phyloP scores from a whole-genome alignment of 2,113 vertebrate genomes.

The Myxocyprinus asiaticus region DNA sequence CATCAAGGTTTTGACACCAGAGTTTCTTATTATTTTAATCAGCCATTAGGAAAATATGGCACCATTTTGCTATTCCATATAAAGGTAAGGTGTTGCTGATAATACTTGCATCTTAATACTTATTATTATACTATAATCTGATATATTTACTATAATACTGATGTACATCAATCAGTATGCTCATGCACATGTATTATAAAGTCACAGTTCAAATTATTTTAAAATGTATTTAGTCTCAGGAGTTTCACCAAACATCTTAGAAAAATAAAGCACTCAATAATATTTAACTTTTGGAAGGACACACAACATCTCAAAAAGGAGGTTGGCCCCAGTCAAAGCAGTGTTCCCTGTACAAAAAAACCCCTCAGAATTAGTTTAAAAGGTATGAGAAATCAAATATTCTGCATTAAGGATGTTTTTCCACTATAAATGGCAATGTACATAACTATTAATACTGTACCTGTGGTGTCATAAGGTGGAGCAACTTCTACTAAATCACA shows the following conservation, averaged over 20 bases:
- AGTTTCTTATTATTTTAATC: no score
- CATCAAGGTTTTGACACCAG: no score
- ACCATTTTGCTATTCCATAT: background rate
- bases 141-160: no score
- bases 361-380: background rate
- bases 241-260: background rate
- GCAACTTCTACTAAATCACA: conserved; percentile 94
- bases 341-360: conserved; percentile 82
- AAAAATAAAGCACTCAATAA: conserved; percentile 58
- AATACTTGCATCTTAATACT: background rate
- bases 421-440: background rate
- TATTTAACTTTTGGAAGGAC: conserved; percentile 81
- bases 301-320: conserved; percentile 97
- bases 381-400: background rate
- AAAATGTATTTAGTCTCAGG: background rate
- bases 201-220: background rate
- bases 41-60: no score
- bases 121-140: no score
- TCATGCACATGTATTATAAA: background rate
- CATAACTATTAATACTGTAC: conserved; percentile 63
- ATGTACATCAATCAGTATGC: background rate
- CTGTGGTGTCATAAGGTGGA: conserved; percentile 85
- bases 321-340: conserved; percentile 87
- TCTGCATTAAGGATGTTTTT: background rate
- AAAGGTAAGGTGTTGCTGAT: background rate